Evolutionary conservation across 1,140 invertebrate species (phyloP), one percentile per base, ranked within the genome.

Genomic region (Thalassaphorura encarpata): DNA sequence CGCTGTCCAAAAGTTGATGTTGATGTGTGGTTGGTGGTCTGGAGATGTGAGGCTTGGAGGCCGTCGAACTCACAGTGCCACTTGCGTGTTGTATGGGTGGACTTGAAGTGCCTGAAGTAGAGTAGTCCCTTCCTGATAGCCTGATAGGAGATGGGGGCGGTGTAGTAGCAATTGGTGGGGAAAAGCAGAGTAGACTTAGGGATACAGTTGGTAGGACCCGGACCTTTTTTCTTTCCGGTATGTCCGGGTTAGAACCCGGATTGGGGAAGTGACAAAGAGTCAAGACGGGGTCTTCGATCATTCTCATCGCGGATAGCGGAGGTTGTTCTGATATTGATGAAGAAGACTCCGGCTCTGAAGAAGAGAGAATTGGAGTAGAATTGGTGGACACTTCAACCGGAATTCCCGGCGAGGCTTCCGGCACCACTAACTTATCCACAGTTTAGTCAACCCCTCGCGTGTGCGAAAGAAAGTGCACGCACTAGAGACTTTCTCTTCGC

Each of bases 211-310:
- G 63, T 19, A 64, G 46, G 24, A 64, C 53, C 47, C 63, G 57
- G 57, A 55, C 36, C 47, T 62, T 65, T 55, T 65, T 65, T n/a
- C 57, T 56, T 45, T 64, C 62, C 18, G 62, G 62, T 31, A 62
- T 46, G 54, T 63, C 55, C 47, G 57, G 63, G 54, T 62, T 60
- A 65, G 57, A 54, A 39, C 63, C 63, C 59, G 63, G 58, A 40
- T 56, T 61, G 42, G 62, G 63, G 43, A 58, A 65, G 60, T 62
- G 63, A 62, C 63, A 65, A 27, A 65, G 51, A 43, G 63, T 65
- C 63, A 65, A 58, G 43, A 65, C 63, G 54, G 62, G 62, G 58
- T 65, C 63, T 65, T 65, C 63, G 56, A 65, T 65, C 63, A 65
- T 65, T 65, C 63, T 65, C 63, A 65, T 65, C 43, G 56, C 60